Conservation (phyloP, 2,888 invertebrate genomes). For the Adelognathus sp. region DNA sequence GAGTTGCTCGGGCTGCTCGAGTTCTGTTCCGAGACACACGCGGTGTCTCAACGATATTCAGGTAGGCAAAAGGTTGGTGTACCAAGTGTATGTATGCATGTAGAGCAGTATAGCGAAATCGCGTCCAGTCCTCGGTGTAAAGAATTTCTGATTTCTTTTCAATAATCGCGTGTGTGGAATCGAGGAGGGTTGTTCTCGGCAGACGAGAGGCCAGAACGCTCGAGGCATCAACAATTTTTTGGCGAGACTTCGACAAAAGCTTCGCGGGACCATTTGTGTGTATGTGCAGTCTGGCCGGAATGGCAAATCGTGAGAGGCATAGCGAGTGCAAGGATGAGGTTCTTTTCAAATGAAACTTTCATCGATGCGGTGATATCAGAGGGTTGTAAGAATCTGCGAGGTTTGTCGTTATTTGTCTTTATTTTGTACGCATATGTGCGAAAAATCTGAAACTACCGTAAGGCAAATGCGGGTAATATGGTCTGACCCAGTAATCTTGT, state of each 20-base stretch:
- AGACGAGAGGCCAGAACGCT: conserved; percentile 9
- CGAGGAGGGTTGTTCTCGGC: not conserved
- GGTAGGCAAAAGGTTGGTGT: conserved; percentile 12
- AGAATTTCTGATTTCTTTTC: conserved; percentile 57
- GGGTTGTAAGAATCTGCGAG: too few relatives aligned
- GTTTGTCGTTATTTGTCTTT: too few relatives aligned
- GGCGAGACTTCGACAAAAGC: conserved; percentile 4
- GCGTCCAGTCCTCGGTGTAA: conserved; percentile 26
- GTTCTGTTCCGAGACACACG: conserved; percentile 33
- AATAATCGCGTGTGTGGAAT: conserved; percentile 29
- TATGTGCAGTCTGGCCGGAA: not conserved
- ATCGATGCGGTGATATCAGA: too few relatives aligned
- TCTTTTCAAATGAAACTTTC: too few relatives aligned
- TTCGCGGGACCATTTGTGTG: conserved; percentile 50
- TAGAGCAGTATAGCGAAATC: not conserved
- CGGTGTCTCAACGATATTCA: conserved; percentile 37
- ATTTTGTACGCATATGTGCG: too few relatives aligned
- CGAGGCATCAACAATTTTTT: conserved; percentile 20
- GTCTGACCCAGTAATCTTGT: too few relatives aligned
- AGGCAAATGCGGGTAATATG: too few relatives aligned
- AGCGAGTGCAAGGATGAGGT: not conserved
- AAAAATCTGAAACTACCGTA: too few relatives aligned
- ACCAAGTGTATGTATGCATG: not conserved
- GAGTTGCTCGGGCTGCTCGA: conserved; percentile 45
- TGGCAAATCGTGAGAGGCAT: not conserved